Evolutionary conservation across 2,888 invertebrate species (phyloP).

Genomic region (Eupithecia exiguata): DNA sequence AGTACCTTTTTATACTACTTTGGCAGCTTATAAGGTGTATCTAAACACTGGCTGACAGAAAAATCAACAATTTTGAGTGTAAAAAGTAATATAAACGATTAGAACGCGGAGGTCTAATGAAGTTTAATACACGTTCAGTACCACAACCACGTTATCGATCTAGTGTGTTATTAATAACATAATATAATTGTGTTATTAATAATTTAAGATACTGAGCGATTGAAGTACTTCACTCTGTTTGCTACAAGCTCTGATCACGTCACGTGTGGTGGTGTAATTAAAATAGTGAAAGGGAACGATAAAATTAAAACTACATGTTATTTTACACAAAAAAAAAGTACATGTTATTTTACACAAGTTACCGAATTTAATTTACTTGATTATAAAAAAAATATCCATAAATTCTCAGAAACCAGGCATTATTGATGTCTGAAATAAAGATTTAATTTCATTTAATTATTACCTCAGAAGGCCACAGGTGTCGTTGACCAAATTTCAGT

Average conservation of each 20-base stretch:
- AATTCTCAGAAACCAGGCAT: no score
- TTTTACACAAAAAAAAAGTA: no score
- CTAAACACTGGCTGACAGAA: background rate
- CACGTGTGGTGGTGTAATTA: slow-evolving; percentile 1
- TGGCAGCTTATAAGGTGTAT: no score
- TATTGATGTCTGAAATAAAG: no score
- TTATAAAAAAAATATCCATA: no score
- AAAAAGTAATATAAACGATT: background rate
- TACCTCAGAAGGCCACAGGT: no score
- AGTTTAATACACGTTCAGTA: background rate
- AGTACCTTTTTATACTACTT: no score
- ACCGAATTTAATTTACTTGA: no score
- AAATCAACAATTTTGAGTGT: background rate
- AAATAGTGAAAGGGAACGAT: background rate
- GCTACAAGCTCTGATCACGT: background rate
- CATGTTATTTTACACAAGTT: no score
- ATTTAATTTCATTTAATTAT: no score
- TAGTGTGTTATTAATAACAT: background rate
- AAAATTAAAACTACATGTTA: no score
- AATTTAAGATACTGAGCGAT: background rate
- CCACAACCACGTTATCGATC: background rate
- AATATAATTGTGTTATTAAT: background rate
- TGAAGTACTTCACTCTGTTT: background rate
- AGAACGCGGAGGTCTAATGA: background rate
- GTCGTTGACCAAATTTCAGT: no score